Percentiles rank a stretch among this genome's conserved stretches.
Conservation (phyloP, 2,113 vertebrate genomes). For the Xyrauchen texanus region DNA sequence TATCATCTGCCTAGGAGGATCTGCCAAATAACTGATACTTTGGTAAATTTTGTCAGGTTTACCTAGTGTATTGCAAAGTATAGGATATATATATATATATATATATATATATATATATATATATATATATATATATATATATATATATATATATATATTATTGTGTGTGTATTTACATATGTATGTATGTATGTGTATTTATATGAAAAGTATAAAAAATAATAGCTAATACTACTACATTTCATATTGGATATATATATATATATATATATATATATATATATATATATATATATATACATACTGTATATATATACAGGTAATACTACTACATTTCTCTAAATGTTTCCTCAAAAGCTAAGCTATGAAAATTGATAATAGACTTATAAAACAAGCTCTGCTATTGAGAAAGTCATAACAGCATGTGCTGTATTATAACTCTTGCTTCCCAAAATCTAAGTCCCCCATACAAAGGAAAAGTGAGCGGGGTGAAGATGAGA, state of each 20-base stretch:
- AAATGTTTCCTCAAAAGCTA: background rate
- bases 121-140: too few species aligned
- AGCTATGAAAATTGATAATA: conserved; percentile 58
- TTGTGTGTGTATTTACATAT: too few species aligned
- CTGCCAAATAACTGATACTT: too few species aligned
- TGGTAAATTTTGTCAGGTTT: background rate
- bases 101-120: too few species aligned
- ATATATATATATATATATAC: too few species aligned
- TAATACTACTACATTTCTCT: conserved; percentile 54
- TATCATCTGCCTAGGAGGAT: conserved; percentile 21
- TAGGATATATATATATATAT: background rate
- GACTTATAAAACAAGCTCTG: conserved; percentile 55
- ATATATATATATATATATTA: too few species aligned
- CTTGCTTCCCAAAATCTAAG: background rate
- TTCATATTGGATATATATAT: background rate
- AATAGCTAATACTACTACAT: too few species aligned
- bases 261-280: too few species aligned
- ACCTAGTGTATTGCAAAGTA: conserved; percentile 1
- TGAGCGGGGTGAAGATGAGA: conserved; percentile 49
- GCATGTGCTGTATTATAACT: conserved; percentile 32
- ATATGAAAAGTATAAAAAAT: too few species aligned
- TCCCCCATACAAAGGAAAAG: conserved; percentile 33
- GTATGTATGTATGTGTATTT: too few species aligned
- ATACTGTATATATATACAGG: too few species aligned
- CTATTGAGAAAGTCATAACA: conserved; percentile 46